A percentile compares a stretch with the other conserved stretches of the same genome.
phyloP scores from a whole-genome alignment of 2,888 invertebrate species.

The Phyllotreta cruciferae region DNA sequence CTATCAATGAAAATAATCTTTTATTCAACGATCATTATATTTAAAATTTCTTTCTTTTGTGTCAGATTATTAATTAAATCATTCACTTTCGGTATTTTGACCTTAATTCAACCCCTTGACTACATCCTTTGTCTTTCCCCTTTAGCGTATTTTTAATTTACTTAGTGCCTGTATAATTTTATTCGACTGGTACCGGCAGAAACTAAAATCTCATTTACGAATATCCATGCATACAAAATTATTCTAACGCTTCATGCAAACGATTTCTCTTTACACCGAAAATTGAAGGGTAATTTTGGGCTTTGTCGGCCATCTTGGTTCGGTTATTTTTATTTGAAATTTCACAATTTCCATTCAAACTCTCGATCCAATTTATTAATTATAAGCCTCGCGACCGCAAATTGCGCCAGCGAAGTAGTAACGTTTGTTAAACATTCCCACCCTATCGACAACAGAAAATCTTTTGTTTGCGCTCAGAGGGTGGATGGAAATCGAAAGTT shows the following conservation, averaged over 20 bases:
- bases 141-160: constrained; percentile 6
- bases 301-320: constrained; percentile 29
- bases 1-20: background rate
- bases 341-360: background rate
- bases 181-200: constrained; percentile 10
- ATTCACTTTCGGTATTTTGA: constrained; percentile 8
- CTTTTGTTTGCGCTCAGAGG: constrained; percentile 23
- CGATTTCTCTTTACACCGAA: background rate
- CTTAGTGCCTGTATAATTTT: constrained; percentile 13
- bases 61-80: background rate
- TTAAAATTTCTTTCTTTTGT: background rate
- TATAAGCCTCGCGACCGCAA: constrained; percentile 1
- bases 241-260: background rate
- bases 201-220: background rate
- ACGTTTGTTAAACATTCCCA: constrained; percentile 15
- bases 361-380: background rate
- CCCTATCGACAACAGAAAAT: constrained; percentile 2
- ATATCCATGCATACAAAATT: background rate
- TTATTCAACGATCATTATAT: constrained; percentile 11
- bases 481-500: constrained; percentile 32
- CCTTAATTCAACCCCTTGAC: constrained; percentile 22
- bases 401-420: background rate
- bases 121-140: constrained; percentile 12
- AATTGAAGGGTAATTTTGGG: constrained; percentile 27
- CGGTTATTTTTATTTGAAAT: constrained; percentile 9